These are phyloP conservation scores for Oasisia sp. DNA, from an alignment of 2,888 invertebrate genomes.

Conservation along the genomic window DNA sequence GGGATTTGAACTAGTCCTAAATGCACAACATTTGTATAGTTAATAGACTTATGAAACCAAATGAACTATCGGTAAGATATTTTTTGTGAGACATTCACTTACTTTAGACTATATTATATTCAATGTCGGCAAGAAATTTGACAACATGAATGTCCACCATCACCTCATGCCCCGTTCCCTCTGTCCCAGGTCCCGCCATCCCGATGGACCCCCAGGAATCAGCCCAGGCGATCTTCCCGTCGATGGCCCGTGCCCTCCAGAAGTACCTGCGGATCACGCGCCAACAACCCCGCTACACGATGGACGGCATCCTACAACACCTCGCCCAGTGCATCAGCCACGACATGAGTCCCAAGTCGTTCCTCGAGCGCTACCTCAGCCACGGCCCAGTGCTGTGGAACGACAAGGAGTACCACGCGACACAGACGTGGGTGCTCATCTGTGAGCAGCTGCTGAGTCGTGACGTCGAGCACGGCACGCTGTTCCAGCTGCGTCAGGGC, in stretches of 20 bases:
- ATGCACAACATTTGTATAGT: no score
- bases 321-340: slow-evolving; percentile 91
- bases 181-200: slow-evolving; percentile 73
- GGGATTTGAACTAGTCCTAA: no score
- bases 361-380: slow-evolving; percentile 90
- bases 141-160: no score
- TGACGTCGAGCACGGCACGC: slow-evolving; percentile 82
- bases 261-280: slow-evolving; percentile 95
- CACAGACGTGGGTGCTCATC: slow-evolving; percentile 96
- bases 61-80: no score
- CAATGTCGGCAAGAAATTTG: no score
- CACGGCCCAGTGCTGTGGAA: slow-evolving; percentile 73
- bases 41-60: no score
- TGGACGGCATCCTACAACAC: slow-evolving; percentile 90
- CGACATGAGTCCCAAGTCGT: slow-evolving; percentile 93
- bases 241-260: slow-evolving; percentile 93
- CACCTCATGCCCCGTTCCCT: background rate
- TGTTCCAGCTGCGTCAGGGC: slow-evolving; percentile 83
- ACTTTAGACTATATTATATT: no score
- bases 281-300: slow-evolving; percentile 94
- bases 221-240: slow-evolving; percentile 96
- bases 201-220: slow-evolving; percentile 95
- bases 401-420: slow-evolving; percentile 57
- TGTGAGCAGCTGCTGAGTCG: slow-evolving; percentile 91
- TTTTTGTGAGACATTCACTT: no score